phyloP scores from a whole-genome alignment of 2,113 vertebrate genomes.

The Xiphophorus maculatus region DNA sequence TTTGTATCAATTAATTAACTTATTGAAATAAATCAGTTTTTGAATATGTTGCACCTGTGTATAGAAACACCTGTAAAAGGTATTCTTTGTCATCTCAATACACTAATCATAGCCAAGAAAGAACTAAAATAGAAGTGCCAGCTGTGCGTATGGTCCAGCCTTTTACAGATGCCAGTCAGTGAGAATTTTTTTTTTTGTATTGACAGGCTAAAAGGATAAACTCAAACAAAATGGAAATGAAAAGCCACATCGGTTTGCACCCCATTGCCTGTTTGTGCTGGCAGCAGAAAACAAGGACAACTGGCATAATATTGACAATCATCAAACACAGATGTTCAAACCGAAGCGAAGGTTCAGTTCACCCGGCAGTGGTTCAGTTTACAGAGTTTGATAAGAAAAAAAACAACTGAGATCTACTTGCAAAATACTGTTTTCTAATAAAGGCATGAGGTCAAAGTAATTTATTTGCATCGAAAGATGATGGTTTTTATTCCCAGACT shows the following conservation, averaged over 20 bases:
- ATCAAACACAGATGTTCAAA: conserved; percentile 82
- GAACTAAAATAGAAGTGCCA: conserved; percentile 32
- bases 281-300: conserved; percentile 64
- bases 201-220: conserved; percentile 72
- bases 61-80: background rate
- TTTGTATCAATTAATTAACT: background rate
- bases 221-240: conserved; percentile 59
- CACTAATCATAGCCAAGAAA: conserved; percentile 15
- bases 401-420: conserved; percentile 4
- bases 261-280: conserved; percentile 63
- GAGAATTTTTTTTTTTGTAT: conserved; percentile 66
- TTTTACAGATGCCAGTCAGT: conserved; percentile 43
- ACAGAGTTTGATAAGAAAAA: conserved; percentile 49
- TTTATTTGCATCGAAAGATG: background rate
- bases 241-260: conserved; percentile 48
- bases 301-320: conserved; percentile 66
- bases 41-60: background rate
- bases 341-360: conserved; percentile 56
- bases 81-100: conserved; percentile 20
- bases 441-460: background rate
- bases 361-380: conserved; percentile 57
- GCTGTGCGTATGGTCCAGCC: conserved; percentile 39
- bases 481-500: background rate
- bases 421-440: background rate
- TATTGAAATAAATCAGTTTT: background rate